Base-by-base conservation (phyloP, 2,888 invertebrate genomes). In the Oscheius sp. region DNA sequence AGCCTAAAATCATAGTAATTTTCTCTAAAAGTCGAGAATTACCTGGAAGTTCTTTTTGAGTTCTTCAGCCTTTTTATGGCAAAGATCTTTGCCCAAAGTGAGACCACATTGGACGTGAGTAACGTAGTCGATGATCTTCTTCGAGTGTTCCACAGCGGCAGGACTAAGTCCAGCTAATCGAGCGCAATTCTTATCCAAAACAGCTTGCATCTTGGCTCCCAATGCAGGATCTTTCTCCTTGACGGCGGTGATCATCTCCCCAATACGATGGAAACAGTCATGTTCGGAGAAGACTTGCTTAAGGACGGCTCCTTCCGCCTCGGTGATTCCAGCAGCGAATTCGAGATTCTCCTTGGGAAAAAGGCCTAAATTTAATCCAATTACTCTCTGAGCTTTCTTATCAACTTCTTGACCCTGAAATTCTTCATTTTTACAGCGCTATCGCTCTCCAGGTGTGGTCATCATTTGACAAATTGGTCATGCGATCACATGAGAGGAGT, bases 281-380 rank as follows among this genome's bases (percentile, higher is more conserved):
- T 77, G 73, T 50, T 71, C 72, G 20, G 63, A 37, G 65, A 77
- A 77, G 17, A 74, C 76, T 63, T 75, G 71, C 42, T 65, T 68
- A 20, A 75, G 63, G 64, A 75, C 73, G 25, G 65, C 65, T 39
- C 70, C 68, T 39, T 77, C 77, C 6, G 73, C 74, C n/a, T 52
- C 61, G 8, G 77, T 74, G 45, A 77, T 75, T 25, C 65, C 57
- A 10, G 69, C 65, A 8, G 74, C 73, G 58, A 74, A 77, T 29
- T 77, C 77, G 17, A 77, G 48, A 53, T 77, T 72, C 65, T 77
- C 77, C 45, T 68, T 77, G 57, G 77, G 77, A 69, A 77, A 74
- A 46, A 77, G 58, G 20, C 55, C 76, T 76, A 68, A 52, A n/a
- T 55, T 34, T 55, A n/a, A 15, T 55, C 23, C 12, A 48, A 23